Percentiles rank a stretch among this genome's conserved stretches.
Conservation (phyloP, 2,888 invertebrate species). For the Tachina grossa region DNA sequence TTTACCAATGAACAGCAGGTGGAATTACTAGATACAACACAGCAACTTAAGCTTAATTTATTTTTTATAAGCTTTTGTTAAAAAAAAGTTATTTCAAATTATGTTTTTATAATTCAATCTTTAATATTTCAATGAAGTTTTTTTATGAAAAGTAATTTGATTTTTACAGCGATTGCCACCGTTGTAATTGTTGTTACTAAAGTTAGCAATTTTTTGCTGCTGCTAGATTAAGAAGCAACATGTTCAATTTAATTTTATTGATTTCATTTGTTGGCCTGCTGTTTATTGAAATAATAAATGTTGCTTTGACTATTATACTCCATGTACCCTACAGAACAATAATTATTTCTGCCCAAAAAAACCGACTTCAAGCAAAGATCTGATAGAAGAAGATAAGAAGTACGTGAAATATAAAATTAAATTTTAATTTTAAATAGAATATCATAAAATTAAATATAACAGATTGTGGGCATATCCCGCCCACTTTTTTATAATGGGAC, state of each 20-base stretch:
- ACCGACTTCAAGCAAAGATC: no score
- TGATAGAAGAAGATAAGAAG: no score
- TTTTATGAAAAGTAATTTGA: slow-evolving; percentile 29
- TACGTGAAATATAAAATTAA: no score
- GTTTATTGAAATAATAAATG: slow-evolving; percentile 8
- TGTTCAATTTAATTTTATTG: slow-evolving; percentile 49
- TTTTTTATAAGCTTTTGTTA: not conserved
- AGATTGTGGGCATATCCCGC: no score
- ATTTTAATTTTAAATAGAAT: no score
- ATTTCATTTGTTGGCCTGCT: slow-evolving; percentile 33
- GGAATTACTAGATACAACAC: not conserved
- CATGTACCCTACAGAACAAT: not conserved
- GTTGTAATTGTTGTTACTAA: slow-evolving; percentile 14
- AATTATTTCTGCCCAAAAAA: no score
- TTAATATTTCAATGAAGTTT: slow-evolving; percentile 20
- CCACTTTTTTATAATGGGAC: no score
- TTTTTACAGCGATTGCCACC: slow-evolving; percentile 21
- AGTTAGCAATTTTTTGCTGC: slow-evolving; percentile 1
- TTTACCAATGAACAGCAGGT: not conserved
- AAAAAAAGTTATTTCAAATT: slow-evolving; percentile 23
- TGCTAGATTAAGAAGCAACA: slow-evolving; percentile 41
- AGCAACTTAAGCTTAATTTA: not conserved
- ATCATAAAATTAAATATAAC: no score
- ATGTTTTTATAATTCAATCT: slow-evolving; percentile 14
- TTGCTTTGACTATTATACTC: not conserved